Evolutionary conservation across 2,797 vertebrate genomes (phyloP).

Genomic region (Luscinia luscinia): DNA sequence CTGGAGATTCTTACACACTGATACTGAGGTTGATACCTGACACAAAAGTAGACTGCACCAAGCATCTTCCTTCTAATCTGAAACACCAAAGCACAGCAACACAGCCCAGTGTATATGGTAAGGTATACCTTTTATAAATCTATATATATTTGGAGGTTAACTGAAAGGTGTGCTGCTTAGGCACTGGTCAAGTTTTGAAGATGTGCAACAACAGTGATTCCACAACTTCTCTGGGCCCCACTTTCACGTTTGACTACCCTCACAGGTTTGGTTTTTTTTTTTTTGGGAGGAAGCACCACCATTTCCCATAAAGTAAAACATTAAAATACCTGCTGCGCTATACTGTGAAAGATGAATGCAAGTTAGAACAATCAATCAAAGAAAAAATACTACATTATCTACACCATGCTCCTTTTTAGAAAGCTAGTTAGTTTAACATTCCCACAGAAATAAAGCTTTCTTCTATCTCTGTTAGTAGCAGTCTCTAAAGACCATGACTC

Average conservation of each 20-base stretch:
- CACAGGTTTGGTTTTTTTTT: accelerated
- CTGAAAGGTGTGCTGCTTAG: neutral
- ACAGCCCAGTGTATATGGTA: neutral
- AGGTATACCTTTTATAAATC: neutral
- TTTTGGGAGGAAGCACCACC: accelerated
- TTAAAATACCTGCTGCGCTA: neutral
- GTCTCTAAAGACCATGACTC: neutral
- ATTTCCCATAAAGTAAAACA: neutral
- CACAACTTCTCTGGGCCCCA: neutral
- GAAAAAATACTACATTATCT: neutral
- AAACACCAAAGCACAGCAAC: neutral
- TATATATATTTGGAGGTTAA: neutral
- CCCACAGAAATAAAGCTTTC: neutral
- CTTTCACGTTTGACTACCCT: neutral
- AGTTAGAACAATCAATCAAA: neutral
- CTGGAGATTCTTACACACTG: neutral
- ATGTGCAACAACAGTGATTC: accelerated
- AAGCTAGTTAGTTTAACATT: neutral
- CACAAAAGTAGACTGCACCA: neutral
- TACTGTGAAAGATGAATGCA: neutral
- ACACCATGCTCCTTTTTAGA: neutral
- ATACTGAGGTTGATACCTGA: neutral
- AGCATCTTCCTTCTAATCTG: neutral
- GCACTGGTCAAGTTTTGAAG: neutral
- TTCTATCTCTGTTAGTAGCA: neutral